Percentiles rank a stretch among this genome's conserved stretches.
These are phyloP conservation scores for Glaucomys volans DNA, from an alignment of 2,113 vertebrate genomes.

Conservation along the genomic window DNA sequence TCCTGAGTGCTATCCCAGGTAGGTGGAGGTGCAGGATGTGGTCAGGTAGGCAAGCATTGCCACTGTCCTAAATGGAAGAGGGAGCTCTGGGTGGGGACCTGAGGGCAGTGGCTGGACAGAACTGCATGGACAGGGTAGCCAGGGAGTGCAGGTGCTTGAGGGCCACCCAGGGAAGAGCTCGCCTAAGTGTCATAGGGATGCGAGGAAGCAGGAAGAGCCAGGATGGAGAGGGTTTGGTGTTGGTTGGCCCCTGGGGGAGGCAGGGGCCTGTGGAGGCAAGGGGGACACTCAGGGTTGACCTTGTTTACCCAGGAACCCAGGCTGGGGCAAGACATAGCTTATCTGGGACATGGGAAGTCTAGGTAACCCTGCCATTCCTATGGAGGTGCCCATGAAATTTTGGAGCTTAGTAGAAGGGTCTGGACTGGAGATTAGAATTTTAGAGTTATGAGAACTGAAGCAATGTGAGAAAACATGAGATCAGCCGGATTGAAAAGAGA, in stretches of 20 bases:
- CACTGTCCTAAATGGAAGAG: not conserved
- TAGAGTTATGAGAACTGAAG: not conserved
- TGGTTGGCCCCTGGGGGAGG: not conserved
- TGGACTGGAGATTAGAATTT: not conserved
- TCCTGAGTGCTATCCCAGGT: not conserved
- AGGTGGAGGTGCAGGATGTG: not conserved
- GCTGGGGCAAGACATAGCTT: rapidly evolving
- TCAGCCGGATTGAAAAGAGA: not conserved
- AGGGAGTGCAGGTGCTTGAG: not conserved
- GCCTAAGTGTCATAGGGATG: not conserved
- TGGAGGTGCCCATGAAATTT: rapidly evolving
- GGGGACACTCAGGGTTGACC: rapidly evolving
- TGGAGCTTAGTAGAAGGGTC: not conserved
- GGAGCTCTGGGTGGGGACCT: not conserved
- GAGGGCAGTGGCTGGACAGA: not conserved
- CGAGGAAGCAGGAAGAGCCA: not conserved
- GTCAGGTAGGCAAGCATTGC: not conserved
- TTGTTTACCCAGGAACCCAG: no score
- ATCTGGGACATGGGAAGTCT: not conserved
- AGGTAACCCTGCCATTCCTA: not conserved
- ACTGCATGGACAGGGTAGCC: not conserved
- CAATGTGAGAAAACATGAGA: not conserved
- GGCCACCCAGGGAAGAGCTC: not conserved
- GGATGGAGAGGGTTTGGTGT: not conserved
- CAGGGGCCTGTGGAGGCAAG: no score